phyloP scores from a whole-genome alignment of 2,888 invertebrate genomes.

The Parascotia fuliginaria region DNA sequence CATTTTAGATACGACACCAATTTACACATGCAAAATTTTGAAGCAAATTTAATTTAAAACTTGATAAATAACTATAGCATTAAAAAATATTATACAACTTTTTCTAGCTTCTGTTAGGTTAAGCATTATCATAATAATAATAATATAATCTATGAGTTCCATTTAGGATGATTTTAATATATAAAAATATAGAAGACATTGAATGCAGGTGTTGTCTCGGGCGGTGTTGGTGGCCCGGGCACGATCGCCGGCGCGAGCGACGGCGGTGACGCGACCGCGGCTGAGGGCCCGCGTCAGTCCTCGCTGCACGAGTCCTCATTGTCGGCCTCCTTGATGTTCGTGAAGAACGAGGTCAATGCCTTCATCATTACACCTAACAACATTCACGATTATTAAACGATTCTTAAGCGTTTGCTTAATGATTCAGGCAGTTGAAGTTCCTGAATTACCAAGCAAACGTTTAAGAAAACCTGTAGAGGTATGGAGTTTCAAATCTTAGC shows the following conservation, averaged over 20 bases:
- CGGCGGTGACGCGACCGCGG: conserved; percentile 49
- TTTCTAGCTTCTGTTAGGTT: conserved; percentile 64
- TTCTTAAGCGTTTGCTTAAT: too few species aligned
- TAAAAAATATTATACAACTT: conserved; percentile 74
- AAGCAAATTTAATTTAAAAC: conserved; percentile 51
- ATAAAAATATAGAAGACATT: conserved; percentile 67
- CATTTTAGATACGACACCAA: conserved; percentile 34
- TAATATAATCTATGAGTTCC: conserved; percentile 64
- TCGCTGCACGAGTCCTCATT: conserved; percentile 86
- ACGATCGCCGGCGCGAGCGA: conserved; percentile 42
- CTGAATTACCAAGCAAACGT: too few species aligned
- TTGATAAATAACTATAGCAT: conserved; percentile 66
- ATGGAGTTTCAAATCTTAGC: too few species aligned
- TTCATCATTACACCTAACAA: conserved; percentile 88
- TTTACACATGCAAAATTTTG: conserved; percentile 41
- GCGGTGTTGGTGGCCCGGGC: conserved; percentile 30
- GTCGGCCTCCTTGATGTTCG: conserved; percentile 88
- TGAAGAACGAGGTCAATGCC: conserved; percentile 90
- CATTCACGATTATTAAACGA: too few species aligned
- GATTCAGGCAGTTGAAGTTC: too few species aligned
- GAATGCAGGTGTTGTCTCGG: conserved; percentile 46
- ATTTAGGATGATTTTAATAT: conserved; percentile 65
- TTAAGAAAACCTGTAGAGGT: too few species aligned
- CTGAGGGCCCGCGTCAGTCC: conserved; percentile 70
- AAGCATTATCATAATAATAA: conserved; percentile 63